Evolutionary conservation across 2,888 invertebrate genomes (phyloP).

Genomic region (Pachymerium ferrugineum): DNA sequence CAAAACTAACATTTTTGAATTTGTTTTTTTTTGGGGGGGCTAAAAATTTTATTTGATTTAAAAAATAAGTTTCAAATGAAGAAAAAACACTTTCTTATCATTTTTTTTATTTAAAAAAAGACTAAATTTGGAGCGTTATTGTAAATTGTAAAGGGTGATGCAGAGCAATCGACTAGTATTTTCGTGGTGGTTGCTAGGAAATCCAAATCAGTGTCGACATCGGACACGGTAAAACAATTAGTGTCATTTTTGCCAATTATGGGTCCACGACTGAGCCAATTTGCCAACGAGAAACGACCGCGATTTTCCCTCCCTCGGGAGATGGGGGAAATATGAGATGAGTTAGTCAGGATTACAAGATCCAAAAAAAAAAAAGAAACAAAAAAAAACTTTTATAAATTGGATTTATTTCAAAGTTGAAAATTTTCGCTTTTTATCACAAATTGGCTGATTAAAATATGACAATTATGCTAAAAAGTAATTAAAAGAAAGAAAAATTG

Average conservation of each 20-base stretch:
- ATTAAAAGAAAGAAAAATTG: no score
- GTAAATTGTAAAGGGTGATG: no score
- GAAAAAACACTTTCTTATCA: no score
- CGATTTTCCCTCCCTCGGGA: background rate
- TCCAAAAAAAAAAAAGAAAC: background rate
- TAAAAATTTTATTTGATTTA: no score
- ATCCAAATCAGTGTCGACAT: conserved; percentile 13
- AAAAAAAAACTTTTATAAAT: background rate
- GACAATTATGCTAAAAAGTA: no score
- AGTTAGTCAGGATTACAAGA: background rate
- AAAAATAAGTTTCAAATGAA: background rate
- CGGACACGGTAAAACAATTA: conserved; percentile 13
- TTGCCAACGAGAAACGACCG: conserved; percentile 8
- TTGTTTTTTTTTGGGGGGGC: no score
- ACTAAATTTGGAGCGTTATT: no score
- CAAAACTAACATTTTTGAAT: no score
- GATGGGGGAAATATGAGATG: background rate
- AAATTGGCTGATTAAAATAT: no score
- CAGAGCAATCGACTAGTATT: background rate
- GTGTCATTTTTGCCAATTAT: conserved; percentile 1
- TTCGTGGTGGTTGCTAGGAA: background rate
- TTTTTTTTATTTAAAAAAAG: no score
- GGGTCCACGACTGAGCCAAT: conserved; percentile 4
- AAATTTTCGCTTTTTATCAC: background rate
- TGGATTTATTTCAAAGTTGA: background rate